phyloP scores from a whole-genome alignment of 2,113 vertebrate genomes.

The Burhinus oedicnemus region DNA sequence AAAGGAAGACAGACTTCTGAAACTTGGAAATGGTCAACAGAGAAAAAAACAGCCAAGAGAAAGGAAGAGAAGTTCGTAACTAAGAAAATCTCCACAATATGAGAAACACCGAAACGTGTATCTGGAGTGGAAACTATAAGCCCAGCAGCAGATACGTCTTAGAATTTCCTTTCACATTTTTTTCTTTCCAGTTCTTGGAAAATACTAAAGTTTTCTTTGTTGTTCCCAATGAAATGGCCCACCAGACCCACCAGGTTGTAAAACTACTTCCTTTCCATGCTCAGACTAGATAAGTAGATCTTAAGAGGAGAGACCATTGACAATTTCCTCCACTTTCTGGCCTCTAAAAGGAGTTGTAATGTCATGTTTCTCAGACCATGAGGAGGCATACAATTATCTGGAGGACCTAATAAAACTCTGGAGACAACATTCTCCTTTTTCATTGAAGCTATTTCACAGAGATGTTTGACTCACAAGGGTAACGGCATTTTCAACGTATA shows the following conservation, averaged over 20 bases:
- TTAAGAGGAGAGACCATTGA: not conserved
- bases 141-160: not conserved
- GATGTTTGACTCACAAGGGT: not conserved
- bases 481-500: not conserved
- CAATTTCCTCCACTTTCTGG: not conserved
- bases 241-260: not conserved
- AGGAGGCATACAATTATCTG: not conserved
- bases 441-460: not conserved
- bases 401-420: not conserved
- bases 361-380: not conserved
- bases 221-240: not conserved
- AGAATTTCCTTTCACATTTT: not conserved
- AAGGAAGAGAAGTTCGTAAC: not conserved
- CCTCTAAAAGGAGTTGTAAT: not conserved
- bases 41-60: not conserved
- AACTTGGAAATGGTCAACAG: not conserved
- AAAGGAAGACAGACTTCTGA: not conserved
- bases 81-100: not conserved
- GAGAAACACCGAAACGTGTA: not conserved
- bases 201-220: not conserved
- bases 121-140: not conserved
- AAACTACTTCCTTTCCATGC: not conserved
- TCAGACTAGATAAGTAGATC: not conserved
- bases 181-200: not conserved
- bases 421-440: not conserved